These are phyloP conservation scores for Tragelaphus eurycerus DNA, from an alignment of 2,797 vertebrate species.

Conservation along the genomic window DNA sequence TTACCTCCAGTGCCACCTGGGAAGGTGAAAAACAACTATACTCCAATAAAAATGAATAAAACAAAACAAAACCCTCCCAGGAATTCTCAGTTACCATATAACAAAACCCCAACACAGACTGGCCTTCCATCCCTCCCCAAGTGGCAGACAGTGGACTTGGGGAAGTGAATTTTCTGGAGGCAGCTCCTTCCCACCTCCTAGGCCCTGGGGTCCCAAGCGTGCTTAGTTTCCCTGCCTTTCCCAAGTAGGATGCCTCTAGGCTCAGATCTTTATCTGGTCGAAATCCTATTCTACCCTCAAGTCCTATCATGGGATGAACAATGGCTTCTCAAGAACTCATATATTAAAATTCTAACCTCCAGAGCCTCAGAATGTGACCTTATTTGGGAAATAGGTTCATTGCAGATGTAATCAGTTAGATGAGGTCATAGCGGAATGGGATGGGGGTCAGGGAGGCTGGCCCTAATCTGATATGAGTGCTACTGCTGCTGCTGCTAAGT, in stretches of 20 bases:
- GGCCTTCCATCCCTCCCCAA: background rate
- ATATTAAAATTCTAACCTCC: background rate
- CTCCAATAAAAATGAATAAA: background rate
- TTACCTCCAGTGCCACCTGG: background rate
- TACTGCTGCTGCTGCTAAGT: too few relatives aligned
- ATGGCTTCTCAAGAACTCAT: too few relatives aligned
- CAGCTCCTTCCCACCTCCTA: background rate
- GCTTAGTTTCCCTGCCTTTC: background rate
- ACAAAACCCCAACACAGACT: background rate
- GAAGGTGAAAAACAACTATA: background rate
- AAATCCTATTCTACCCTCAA: background rate
- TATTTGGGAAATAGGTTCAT: background rate
- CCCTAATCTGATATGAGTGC: background rate
- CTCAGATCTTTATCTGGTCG: background rate
- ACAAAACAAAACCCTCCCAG: background rate
- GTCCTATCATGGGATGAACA: background rate
- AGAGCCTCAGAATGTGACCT: background rate
- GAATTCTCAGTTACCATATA: background rate
- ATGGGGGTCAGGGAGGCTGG: background rate
- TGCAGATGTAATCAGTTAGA: background rate
- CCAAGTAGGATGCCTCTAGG: background rate
- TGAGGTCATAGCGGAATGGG: background rate
- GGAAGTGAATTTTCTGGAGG: background rate
- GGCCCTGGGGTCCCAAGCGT: background rate
- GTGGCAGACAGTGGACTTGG: background rate